Evolutionary conservation across 2,113 vertebrate genomes (phyloP).

Genomic region (Rostratula benghalensis): DNA sequence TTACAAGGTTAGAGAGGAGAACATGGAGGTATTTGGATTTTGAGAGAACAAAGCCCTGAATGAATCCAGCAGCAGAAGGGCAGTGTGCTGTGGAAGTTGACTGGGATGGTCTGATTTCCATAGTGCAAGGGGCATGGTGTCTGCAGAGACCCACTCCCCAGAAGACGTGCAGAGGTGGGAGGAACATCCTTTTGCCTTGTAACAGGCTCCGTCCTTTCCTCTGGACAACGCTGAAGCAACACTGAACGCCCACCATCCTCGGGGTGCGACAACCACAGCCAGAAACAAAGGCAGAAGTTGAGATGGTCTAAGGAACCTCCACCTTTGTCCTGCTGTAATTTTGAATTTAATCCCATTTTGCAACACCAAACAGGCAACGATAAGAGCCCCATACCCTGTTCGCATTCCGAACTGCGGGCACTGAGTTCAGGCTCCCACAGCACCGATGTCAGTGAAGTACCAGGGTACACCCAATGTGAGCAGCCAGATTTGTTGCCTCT

Average conservation of each 20-base stretch:
- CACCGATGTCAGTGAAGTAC: no score
- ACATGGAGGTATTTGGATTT: neutral
- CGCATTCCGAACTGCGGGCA: neutral
- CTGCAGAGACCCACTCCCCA: neutral
- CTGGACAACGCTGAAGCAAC: neutral
- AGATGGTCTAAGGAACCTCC: neutral
- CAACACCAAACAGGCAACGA: neutral
- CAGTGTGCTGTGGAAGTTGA: neutral
- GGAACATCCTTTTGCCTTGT: neutral
- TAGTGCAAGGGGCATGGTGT: neutral
- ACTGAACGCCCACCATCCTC: neutral
- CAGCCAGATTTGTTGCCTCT: neutral
- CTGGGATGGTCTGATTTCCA: neutral
- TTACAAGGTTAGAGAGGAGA: neutral
- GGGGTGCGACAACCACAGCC: neutral
- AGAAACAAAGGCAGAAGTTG: neutral
- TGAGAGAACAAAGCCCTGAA: neutral
- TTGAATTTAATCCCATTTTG: rapidly evolving
- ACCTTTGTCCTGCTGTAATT: neutral
- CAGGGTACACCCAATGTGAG: no score
- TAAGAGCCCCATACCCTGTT: neutral
- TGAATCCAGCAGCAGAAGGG: neutral
- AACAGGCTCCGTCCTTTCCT: neutral
- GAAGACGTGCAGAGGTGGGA: neutral
- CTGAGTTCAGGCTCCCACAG: neutral